Evolutionary conservation across 2,888 invertebrate genomes (phyloP).

Genomic region (Drosophila heteroneura): DNA sequence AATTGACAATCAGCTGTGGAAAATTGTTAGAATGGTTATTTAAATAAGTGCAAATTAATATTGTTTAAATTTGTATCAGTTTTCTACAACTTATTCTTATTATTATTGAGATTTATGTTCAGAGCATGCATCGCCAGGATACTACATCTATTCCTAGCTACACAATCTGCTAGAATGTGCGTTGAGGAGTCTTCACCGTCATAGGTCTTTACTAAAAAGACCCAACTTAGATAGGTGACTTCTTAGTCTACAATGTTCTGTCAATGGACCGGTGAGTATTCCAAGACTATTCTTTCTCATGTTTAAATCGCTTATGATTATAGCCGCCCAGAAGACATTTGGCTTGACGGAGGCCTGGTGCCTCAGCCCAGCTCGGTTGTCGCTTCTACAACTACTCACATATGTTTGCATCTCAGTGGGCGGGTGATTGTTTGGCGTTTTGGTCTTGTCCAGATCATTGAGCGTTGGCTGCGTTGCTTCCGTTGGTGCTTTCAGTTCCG

Average conservation of each 20-base stretch:
- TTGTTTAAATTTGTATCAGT: background rate
- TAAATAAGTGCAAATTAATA: background rate
- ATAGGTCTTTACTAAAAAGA: background rate
- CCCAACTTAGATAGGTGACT: background rate
- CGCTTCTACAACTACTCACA: constrained; percentile 84
- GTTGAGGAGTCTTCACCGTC: background rate
- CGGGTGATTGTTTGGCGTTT: constrained; percentile 57
- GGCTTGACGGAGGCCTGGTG: background rate
- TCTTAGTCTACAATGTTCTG: background rate
- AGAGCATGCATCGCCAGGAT: background rate
- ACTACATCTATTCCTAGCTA: background rate
- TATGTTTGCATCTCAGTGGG: constrained; percentile 87
- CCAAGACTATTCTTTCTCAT: background rate
- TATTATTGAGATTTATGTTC: background rate
- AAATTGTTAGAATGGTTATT: background rate
- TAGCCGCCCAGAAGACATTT: background rate
- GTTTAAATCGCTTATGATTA: background rate
- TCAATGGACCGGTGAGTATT: background rate
- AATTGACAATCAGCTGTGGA: constrained; percentile 90
- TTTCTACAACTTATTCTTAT: background rate
- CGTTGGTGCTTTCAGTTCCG: constrained; percentile 6
- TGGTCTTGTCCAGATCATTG: constrained; percentile 68
- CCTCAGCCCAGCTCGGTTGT: background rate
- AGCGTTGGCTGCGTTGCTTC: constrained; percentile 31
- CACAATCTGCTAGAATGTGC: background rate